phyloP scores from a whole-genome alignment of 2,888 invertebrate genomes.

The Rhingia campestris region DNA sequence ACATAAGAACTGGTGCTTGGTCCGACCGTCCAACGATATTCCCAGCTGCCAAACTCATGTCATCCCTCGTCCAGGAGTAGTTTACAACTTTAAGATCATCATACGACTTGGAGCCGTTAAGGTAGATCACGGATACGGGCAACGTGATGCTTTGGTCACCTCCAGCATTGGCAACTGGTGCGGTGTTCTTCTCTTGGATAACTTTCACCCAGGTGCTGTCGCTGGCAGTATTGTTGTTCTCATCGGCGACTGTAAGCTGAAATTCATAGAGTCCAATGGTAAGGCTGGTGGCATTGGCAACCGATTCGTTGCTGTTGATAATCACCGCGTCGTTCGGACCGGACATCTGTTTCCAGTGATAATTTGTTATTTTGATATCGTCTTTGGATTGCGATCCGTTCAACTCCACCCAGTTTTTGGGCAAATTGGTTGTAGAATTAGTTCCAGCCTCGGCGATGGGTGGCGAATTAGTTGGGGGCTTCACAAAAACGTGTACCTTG shows the following conservation, averaged over 20 bases:
- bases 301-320: constrained; percentile 85
- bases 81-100: constrained; percentile 94
- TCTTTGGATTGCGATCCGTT: constrained; percentile 92
- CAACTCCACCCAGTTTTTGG: constrained; percentile 90
- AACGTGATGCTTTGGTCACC: constrained; percentile 91
- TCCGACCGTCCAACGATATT: constrained; percentile 90
- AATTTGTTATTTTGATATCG: constrained; percentile 91
- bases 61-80: constrained; percentile 92
- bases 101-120: constrained; percentile 92
- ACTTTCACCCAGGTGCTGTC: constrained; percentile 90
- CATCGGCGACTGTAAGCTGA: constrained; percentile 91
- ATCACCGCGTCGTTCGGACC: constrained; percentile 86
- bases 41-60: constrained; percentile 91
- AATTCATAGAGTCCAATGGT: constrained; percentile 93
- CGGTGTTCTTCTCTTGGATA: constrained; percentile 94
- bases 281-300: constrained; percentile 90
- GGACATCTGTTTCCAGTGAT: constrained; percentile 91
- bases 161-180: constrained; percentile 94
- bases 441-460: constrained; percentile 88
- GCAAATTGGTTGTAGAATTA: constrained; percentile 90
- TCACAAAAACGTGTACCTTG: constrained; percentile 95
- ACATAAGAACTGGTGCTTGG: constrained; percentile 89
- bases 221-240: constrained; percentile 91
- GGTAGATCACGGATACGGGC: constrained; percentile 89
- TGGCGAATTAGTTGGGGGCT: constrained; percentile 93